phyloP scores from a whole-genome alignment of 2,797 vertebrate genomes.

The Potorous gilbertii region DNA sequence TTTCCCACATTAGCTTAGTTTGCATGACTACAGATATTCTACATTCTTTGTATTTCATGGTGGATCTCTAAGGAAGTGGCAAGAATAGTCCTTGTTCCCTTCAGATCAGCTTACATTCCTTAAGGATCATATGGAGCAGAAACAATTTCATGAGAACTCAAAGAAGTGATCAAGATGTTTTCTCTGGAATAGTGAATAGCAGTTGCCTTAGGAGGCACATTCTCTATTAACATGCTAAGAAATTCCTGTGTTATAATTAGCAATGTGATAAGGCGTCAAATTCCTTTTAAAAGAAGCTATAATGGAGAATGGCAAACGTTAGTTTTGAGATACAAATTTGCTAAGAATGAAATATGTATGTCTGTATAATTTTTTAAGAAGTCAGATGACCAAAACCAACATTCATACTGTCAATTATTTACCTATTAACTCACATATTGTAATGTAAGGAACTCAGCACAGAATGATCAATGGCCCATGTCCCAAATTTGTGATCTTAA shows the following conservation, averaged over 20 bases:
- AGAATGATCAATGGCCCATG: background rate
- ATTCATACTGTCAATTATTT: background rate
- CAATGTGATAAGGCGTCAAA: slow-evolving; percentile 29
- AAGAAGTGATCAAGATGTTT: slow-evolving; percentile 17
- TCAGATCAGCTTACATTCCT: background rate
- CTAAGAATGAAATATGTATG: slow-evolving; percentile 6
- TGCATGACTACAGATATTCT: slow-evolving; percentile 13
- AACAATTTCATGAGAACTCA: slow-evolving; percentile 2
- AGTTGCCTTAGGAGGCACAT: slow-evolving; percentile 23
- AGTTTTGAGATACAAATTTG: slow-evolving; percentile 19
- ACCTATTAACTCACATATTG: background rate
- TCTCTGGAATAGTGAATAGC: slow-evolving; percentile 30
- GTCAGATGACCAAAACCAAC: slow-evolving; percentile 9
- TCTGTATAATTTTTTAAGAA: slow-evolving; percentile 43
- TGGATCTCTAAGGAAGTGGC: slow-evolving; percentile 20
- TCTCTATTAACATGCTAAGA: slow-evolving; percentile 40
- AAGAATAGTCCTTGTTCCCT: slow-evolving; percentile 28
- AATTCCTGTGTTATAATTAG: background rate
- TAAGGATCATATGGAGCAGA: slow-evolving; percentile 14
- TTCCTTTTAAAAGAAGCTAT: slow-evolving; percentile 42
- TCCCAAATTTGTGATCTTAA: background rate
- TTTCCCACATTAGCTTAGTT: slow-evolving; percentile 41
- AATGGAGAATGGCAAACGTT: background rate
- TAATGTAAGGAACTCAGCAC: background rate
- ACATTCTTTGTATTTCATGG: background rate